These are phyloP conservation scores for Nasonia vitripennis DNA, from an alignment of 1,140 invertebrate genomes.

Conservation along the genomic window DNA sequence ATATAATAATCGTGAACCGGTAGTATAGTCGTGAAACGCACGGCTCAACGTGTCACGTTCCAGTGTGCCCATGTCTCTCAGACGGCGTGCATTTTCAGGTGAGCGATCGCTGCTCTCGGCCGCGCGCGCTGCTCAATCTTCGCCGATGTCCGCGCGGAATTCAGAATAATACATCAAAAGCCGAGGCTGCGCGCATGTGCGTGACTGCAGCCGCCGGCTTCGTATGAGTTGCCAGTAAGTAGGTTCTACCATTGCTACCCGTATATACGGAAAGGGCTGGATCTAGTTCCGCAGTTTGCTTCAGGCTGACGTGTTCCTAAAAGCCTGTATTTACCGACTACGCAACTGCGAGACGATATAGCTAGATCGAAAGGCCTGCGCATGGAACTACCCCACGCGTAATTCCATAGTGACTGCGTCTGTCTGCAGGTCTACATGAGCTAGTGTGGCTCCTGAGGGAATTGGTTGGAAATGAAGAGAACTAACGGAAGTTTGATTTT, in stretches of 20 bases:
- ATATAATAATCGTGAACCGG: too few relatives aligned
- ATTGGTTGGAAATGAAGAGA: not conserved
- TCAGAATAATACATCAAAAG: slow-evolving; percentile 66
- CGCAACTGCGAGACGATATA: not conserved
- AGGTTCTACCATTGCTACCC: not conserved
- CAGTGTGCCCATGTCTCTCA: not conserved
- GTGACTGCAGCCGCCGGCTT: not conserved
- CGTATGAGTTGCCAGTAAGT: slow-evolving; percentile 21
- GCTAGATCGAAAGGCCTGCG: not conserved
- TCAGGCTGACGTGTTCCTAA: not conserved
- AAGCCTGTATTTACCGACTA: not conserved
- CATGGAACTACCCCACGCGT: not conserved
- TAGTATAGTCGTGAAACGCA: too few relatives aligned
- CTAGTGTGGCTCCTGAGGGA: not conserved
- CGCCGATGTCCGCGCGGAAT: slow-evolving; percentile 55
- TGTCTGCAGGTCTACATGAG: not conserved
- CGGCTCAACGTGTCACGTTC: not conserved
- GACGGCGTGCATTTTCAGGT: not conserved
- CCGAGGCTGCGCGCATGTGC: not conserved
- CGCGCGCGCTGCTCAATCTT: slow-evolving; percentile 56
- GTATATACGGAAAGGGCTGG: not conserved
- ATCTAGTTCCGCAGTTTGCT: not conserved
- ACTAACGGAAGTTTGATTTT: not conserved
- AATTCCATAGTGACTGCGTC: not conserved
- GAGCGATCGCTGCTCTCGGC: slow-evolving; percentile 43